Conservation (phyloP, 2,113 vertebrate species). For the Nibea coibor region DNA sequence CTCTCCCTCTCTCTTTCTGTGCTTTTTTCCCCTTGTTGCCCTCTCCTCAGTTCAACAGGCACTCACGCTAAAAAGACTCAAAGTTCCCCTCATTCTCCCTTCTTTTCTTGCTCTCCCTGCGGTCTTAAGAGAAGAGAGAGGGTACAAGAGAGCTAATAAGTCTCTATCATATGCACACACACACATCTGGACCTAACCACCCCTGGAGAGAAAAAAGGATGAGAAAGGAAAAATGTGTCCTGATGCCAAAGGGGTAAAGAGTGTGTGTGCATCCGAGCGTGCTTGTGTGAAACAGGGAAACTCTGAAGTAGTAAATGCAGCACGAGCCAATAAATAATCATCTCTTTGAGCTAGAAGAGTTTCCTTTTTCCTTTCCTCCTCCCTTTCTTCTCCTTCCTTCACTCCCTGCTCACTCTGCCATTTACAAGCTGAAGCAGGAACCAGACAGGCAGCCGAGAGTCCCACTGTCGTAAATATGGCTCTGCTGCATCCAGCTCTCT, state of each 20-base stretch:
- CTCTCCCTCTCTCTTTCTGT: constrained; percentile 11
- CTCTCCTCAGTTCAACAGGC: constrained; percentile 34
- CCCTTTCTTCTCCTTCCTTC: neutral
- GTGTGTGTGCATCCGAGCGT: neutral
- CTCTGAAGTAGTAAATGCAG: constrained; percentile 15
- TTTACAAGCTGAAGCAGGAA: constrained; percentile 36
- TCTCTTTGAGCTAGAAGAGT: constrained; percentile 5
- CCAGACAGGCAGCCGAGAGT: constrained; percentile 7
- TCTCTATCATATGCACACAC: neutral
- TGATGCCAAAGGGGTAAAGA: constrained; percentile 10
- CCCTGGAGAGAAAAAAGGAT: constrained; percentile 26
- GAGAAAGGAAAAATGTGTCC: constrained; percentile 20
- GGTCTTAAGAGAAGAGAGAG: neutral
- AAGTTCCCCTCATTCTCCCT: neutral
- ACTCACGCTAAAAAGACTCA: constrained; percentile 5
- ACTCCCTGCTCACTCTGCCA: neutral
- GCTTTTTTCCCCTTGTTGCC: constrained; percentile 9
- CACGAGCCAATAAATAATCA: constrained; percentile 25
- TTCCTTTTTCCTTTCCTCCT: constrained; percentile 26
- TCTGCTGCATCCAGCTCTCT: neutral
- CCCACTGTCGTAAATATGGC: constrained; percentile 7
- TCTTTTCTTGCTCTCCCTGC: neutral
- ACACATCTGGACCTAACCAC: constrained; percentile 42
- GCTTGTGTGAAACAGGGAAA: constrained; percentile 18
- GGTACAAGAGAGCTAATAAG: neutral